Percentiles rank a stretch among this genome's conserved stretches.
Conservation (phyloP, 2,888 invertebrate genomes). For the Lepetodrilus schrolli region DNA sequence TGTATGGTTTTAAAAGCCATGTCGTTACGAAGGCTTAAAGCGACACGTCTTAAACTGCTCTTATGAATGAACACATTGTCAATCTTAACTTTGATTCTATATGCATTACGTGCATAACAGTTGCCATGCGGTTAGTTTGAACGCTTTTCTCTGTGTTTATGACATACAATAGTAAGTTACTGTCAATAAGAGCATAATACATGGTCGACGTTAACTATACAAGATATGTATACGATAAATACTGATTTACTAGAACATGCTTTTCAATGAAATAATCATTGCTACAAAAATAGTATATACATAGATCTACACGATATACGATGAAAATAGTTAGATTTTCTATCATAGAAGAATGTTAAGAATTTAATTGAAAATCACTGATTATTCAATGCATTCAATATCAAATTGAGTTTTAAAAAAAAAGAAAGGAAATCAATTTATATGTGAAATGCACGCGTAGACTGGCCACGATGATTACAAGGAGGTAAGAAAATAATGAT, state of each 20-base stretch:
- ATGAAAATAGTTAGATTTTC: too few relatives aligned
- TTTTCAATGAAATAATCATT: not conserved
- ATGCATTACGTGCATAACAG: not conserved
- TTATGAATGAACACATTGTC: not conserved
- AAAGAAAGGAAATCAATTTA: too few relatives aligned
- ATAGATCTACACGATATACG: not conserved
- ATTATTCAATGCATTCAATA: too few relatives aligned
- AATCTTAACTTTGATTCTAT: not conserved
- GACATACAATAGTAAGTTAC: too few relatives aligned
- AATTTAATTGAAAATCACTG: too few relatives aligned
- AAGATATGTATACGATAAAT: slow-evolving; percentile 17
- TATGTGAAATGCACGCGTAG: too few relatives aligned
- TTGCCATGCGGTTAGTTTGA: not conserved
- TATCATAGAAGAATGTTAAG: too few relatives aligned
- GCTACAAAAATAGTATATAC: slow-evolving; percentile 8
- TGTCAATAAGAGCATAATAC: not conserved
- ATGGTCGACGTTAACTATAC: not conserved
- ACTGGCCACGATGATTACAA: too few relatives aligned
- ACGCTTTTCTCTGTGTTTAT: too few relatives aligned
- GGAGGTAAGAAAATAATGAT: too few relatives aligned
- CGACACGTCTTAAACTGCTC: not conserved
- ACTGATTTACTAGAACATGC: not conserved
- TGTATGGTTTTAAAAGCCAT: not conserved
- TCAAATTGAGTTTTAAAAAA: too few relatives aligned
- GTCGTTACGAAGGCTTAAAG: not conserved